Percentiles rank a stretch among this genome's conserved stretches.
Conservation (phyloP, 2,888 invertebrate species). For the Nipponacmea schrenckii region DNA sequence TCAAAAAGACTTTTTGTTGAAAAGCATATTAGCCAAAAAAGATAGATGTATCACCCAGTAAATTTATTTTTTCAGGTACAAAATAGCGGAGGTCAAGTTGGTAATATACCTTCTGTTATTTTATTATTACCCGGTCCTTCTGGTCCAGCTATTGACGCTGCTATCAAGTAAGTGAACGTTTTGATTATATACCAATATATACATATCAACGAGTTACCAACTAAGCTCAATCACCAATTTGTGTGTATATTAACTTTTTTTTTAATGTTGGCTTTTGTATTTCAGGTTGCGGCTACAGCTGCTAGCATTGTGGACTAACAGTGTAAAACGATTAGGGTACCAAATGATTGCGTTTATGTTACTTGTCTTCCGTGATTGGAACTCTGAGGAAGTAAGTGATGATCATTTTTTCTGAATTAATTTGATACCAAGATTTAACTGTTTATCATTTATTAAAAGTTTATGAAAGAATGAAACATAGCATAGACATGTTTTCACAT, state of each 20-base stretch:
- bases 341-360: constrained; percentile 64
- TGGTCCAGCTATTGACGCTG: constrained; percentile 57
- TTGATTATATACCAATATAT: background rate
- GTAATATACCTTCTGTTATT: constrained; percentile 58
- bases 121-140: constrained; percentile 58
- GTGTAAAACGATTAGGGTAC: constrained; percentile 62
- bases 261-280: background rate
- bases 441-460: no score
- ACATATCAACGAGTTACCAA: background rate
- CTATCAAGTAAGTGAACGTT: constrained; percentile 46
- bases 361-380: constrained; percentile 63
- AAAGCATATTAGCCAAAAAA: no score
- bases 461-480: no score
- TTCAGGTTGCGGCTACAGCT: constrained; percentile 60
- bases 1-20: no score
- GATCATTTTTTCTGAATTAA: background rate
- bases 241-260: background rate
- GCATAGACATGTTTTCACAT: no score
- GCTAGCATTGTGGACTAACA: constrained; percentile 63
- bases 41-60: no score
- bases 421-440: background rate
- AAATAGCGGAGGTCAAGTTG: constrained; percentile 44
- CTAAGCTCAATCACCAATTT: background rate
- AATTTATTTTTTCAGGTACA: constrained; percentile 36
- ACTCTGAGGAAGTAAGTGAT: constrained; percentile 54